Conservation (phyloP, 2,888 invertebrate genomes). For the Lasioglossum vierecki region DNA sequence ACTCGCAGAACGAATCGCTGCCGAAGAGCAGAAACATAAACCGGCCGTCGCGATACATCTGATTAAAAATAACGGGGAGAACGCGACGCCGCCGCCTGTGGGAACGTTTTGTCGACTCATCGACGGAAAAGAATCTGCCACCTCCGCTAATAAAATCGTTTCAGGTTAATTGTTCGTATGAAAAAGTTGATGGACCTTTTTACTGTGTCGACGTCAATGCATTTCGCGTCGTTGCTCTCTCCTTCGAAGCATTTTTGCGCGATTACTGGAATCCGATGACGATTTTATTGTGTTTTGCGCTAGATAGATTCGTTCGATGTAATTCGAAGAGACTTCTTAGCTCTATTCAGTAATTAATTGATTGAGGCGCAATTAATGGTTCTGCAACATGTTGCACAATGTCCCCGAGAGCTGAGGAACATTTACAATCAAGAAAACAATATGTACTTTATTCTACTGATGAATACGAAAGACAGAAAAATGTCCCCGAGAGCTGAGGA, state of each 20-base stretch:
- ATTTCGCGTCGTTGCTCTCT: neutral
- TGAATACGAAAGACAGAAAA: no score
- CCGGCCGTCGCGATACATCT: constrained; percentile 51
- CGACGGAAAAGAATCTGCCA: neutral
- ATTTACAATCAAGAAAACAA: neutral
- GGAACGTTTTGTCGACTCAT: neutral
- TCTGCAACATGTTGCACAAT: neutral
- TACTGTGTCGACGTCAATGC: neutral
- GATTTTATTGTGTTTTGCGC: neutral
- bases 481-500: neutral
- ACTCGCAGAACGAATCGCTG: neutral
- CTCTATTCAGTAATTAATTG: neutral
- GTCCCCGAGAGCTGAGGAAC: neutral
- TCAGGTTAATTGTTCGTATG: neutral
- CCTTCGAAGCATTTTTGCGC: neutral
- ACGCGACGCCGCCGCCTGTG: neutral
- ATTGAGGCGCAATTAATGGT: neutral
- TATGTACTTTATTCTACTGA: neutral
- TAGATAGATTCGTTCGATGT: neutral
- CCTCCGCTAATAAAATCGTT: neutral
- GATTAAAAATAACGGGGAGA: constrained; percentile 66
- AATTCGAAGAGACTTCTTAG: neutral
- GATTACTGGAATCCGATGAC: neutral
- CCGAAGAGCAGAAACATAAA: constrained; percentile 35
- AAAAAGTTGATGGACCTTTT: neutral